Base-by-base conservation (phyloP, 1,140 invertebrate genomes). In the Sitodiplosis mosellana region DNA sequence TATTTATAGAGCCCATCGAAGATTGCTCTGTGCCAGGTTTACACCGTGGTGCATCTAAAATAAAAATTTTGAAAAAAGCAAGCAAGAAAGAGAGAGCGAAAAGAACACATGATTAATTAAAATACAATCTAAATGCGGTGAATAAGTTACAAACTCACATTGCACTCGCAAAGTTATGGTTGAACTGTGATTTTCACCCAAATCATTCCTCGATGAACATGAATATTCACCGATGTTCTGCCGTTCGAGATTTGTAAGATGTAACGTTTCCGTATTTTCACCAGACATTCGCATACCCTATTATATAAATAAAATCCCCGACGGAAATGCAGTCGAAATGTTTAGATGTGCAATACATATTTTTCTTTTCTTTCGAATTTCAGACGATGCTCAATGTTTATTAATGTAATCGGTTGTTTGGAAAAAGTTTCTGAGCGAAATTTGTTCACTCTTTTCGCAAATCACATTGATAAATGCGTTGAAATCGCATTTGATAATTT, bases 141-240 rank as follows among this genome's bases (percentile, higher is more conserved):
- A 2, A 43, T 19, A 43, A n/a, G 12, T 17, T 48, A 33, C 48
- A 50, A 55, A 76, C 77, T 78, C 67, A 80, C 78, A 80, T 59
- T 80, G 72, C 54, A 81, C 69, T 56, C 67, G 70, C 20, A 81
- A 63, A 43, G 66, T 69, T 47, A 78, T 58, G 2, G 76, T 74
- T 34, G 72, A 67, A 55, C 78, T 81, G 48, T 74, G 64, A 2
- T 73, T 73, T 56, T 75, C 75, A 8, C 81, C 80, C 54, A 83
- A 78, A 3, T 70, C 66, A 56, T 83, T 83, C 48, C 67, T 68
- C 1, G 80, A 80, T 20, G 73, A 61, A 54, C 81, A 84, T 14
- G 74, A 70, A 56, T 83, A 84, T 20, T 75, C 69, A 1, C 79
- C 77, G 0, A 68, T 66, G 50, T 75, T 66, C 14, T 59, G 59